Percentiles rank a stretch among this genome's conserved stretches.
These are phyloP conservation scores for Asteroscopus sphinx DNA, from an alignment of 2,888 invertebrate species.

Conservation along the genomic window DNA sequence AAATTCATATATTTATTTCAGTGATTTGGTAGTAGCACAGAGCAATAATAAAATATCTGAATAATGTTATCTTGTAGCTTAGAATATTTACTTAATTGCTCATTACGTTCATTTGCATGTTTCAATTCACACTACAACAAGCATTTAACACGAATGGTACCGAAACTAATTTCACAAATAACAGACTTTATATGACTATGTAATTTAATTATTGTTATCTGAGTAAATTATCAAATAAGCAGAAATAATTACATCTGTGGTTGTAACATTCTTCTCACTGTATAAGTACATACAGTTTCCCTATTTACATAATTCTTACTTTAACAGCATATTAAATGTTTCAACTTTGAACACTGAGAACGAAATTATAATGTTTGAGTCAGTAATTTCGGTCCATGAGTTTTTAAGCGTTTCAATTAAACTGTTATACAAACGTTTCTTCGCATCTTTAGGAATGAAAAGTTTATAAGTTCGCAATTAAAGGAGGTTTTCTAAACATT, in stretches of 20 bases:
- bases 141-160: conserved; percentile 8
- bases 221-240: conserved; percentile 22
- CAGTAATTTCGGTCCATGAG: conserved; percentile 2
- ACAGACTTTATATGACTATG: conserved; percentile 15
- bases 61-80: conserved; percentile 3
- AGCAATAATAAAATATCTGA: not conserved
- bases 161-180: conserved; percentile 23
- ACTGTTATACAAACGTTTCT: not conserved
- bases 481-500: not conserved
- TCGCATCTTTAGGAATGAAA: not conserved
- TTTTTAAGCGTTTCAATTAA: conserved; percentile 11
- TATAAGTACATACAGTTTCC: conserved; percentile 13
- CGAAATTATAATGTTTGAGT: not conserved
- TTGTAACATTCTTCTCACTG: conserved; percentile 10
- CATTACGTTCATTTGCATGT: conserved; percentile 12
- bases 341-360: conserved; percentile 14
- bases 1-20: too few species aligned
- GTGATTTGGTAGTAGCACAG: too few species aligned
- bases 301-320: conserved; percentile 21
- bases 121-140: conserved; percentile 17
- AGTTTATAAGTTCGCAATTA: not conserved
- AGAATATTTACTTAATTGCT: conserved; percentile 12
- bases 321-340: conserved; percentile 23
- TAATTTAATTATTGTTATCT: conserved; percentile 31
- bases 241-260: conserved; percentile 20